These are phyloP conservation scores for Pteronotus mesoamericanus DNA, from an alignment of 2,797 vertebrate species.

Conservation along the genomic window DNA sequence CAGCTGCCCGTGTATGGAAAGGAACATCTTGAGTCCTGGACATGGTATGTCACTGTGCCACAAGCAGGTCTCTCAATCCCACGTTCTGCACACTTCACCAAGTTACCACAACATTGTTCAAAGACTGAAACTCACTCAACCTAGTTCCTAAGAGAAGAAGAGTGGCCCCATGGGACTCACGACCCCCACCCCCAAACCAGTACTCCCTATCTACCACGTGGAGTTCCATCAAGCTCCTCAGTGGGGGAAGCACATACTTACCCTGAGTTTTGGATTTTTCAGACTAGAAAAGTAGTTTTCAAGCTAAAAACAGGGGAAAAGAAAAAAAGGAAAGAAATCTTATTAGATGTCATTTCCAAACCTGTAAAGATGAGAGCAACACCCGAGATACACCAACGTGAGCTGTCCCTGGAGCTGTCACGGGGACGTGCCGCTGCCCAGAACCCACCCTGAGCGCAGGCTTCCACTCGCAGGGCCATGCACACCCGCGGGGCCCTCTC, in stretches of 20 bases:
- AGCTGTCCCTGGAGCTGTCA: background rate
- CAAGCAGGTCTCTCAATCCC: accelerated
- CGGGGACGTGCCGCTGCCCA: background rate
- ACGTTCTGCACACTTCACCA: background rate
- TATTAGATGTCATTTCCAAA: background rate
- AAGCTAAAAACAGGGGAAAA: conserved; percentile 88
- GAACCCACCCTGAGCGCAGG: background rate
- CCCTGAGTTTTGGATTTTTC: conserved; percentile 99
- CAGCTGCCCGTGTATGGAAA: background rate
- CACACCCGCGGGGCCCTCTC: background rate
- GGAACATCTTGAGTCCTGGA: background rate
- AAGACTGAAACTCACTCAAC: background rate
- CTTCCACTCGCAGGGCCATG: background rate
- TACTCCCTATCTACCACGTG: background rate
- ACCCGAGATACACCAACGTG: accelerated
- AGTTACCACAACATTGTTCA: background rate
- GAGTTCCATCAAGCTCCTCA: background rate
- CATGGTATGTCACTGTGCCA: too few species aligned
- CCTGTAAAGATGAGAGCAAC: background rate
- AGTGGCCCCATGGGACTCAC: accelerated
- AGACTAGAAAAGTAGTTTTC: conserved; percentile 99
- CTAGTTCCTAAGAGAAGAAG: background rate
- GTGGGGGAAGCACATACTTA: conserved; percentile 81
- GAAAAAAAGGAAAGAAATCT: background rate
- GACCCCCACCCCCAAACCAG: background rate